Conservation (phyloP, 2,797 vertebrate genomes). For the Pteronotus mesoamericanus region DNA sequence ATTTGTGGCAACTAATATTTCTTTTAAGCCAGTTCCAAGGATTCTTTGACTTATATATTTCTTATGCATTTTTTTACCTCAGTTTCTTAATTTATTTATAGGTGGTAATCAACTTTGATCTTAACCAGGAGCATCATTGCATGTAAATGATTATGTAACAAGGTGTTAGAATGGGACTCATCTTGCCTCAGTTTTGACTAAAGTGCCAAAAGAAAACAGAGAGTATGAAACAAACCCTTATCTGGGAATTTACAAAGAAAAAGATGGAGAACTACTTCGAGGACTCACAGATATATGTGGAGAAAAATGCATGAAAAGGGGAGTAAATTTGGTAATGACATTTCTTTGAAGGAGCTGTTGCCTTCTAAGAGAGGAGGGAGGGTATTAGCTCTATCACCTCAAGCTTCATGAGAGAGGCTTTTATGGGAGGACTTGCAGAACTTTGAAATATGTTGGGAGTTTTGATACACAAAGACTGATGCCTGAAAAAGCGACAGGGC, state of each 20-base stretch:
- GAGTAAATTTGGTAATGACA: not conserved
- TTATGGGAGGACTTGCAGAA: not conserved
- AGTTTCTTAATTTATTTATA: slow-evolving; percentile 13
- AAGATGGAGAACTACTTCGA: not conserved
- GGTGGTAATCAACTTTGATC: not conserved
- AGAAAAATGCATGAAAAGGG: not conserved
- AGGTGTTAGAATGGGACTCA: not conserved
- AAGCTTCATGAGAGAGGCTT: not conserved
- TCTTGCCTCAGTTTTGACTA: not conserved
- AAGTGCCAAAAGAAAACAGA: not conserved
- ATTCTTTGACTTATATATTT: slow-evolving; percentile 27
- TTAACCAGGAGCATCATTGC: not conserved
- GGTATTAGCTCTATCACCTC: not conserved
- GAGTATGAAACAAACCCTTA: not conserved
- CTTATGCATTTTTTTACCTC: not conserved
- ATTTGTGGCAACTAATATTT: not conserved
- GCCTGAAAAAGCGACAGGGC: not conserved
- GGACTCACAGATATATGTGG: not conserved
- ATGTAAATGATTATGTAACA: not conserved
- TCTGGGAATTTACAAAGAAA: not conserved
- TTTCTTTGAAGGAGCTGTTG: not conserved
- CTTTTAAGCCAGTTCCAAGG: not conserved
- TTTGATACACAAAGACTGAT: not conserved
- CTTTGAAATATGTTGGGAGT: not conserved
- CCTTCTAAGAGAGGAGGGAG: not conserved